Evolutionary conservation across 2,797 vertebrate species (phyloP).

Genomic region (Pseudocheirus occidentalis): DNA sequence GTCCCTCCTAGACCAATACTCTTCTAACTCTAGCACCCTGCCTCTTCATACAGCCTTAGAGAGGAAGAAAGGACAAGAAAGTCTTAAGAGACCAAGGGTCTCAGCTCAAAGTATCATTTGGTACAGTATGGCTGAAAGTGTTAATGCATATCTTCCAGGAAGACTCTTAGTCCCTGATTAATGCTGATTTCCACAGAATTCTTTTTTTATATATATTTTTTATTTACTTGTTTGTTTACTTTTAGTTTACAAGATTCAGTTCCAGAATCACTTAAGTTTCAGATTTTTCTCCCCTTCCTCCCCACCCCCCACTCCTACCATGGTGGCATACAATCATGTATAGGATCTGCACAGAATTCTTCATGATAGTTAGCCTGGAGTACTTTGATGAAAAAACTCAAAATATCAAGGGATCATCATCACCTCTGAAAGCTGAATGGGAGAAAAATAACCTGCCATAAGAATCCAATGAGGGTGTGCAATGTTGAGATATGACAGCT

Average conservation of each 20-base stretch:
- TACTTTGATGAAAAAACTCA: constrained; percentile 3
- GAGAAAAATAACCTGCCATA: neutral
- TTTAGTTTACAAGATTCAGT: no score
- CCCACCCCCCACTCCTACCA: no score
- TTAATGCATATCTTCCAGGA: neutral
- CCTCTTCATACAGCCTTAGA: neutral
- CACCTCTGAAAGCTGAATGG: neutral
- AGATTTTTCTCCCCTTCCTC: no score
- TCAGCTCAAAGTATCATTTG: neutral
- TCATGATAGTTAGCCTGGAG: neutral
- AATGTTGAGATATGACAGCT: neutral
- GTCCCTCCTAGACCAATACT: neutral
- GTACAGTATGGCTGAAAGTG: neutral
- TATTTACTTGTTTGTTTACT: no score
- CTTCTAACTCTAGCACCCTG: neutral
- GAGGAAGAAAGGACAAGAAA: neutral
- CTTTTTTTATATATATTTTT: no score
- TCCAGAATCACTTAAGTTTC: no score
- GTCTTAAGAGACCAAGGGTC: constrained; percentile 27
- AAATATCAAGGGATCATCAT: constrained; percentile 23
- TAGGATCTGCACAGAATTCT: neutral
- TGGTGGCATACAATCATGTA: no score
- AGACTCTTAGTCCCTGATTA: neutral
- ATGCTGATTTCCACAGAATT: neutral
- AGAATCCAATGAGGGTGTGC: neutral